Evolutionary conservation across 2,888 invertebrate species (phyloP).

Genomic region (Siphlonurus alternatus): DNA sequence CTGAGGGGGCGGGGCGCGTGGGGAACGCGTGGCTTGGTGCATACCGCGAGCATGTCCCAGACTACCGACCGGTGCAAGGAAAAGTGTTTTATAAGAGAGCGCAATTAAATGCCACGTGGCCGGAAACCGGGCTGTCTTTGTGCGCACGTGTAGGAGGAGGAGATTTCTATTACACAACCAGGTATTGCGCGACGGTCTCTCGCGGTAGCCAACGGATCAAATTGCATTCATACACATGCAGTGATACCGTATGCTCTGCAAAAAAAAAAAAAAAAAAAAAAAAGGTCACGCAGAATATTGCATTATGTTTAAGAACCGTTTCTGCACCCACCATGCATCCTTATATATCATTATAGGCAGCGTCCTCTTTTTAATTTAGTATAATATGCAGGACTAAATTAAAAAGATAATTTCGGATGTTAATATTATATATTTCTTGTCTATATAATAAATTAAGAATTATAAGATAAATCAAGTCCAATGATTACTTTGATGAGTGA

Average conservation of each 20-base stretch:
- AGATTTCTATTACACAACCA: neutral
- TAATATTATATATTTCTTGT: no score
- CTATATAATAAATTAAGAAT: no score
- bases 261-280: neutral
- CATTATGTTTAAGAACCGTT: no score
- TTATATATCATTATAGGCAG: no score
- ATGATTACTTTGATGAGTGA: no score
- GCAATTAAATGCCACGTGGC: neutral
- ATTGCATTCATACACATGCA: neutral
- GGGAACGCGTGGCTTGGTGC: neutral
- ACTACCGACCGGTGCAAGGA: neutral
- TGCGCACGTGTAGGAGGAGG: neutral
- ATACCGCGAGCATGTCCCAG: neutral
- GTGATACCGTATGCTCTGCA: neutral
- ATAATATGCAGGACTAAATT: no score
- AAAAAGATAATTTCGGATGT: no score
- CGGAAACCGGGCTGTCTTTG: neutral
- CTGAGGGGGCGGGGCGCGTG: neutral
- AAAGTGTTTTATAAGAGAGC: neutral
- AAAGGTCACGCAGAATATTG: no score
- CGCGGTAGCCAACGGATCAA: neutral
- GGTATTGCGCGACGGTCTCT: neutral
- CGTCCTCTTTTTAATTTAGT: no score
- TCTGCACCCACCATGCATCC: no score
- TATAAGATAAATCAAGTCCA: no score